Conservation (phyloP, 2,888 invertebrate genomes). For the Netelia inedita region DNA sequence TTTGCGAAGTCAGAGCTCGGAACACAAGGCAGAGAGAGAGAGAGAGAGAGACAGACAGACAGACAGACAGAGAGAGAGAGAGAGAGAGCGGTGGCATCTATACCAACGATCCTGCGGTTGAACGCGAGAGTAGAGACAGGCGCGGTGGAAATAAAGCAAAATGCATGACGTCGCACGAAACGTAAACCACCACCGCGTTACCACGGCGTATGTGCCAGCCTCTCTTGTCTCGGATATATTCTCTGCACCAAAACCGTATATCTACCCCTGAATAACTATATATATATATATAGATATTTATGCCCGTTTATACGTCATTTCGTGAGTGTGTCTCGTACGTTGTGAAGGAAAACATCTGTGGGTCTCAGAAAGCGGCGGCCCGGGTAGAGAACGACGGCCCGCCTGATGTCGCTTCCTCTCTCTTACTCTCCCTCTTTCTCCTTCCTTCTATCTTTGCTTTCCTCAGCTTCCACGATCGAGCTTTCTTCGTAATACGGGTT, state of each 20-base stretch:
- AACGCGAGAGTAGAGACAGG: constrained; percentile 10
- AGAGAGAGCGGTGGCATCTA: neutral
- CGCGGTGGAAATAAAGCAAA: constrained; percentile 61
- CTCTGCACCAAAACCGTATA: neutral
- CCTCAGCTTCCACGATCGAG: constrained; percentile 48
- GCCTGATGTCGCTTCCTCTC: constrained; percentile 1
- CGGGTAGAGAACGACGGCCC: constrained; percentile 16
- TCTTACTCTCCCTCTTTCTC: constrained; percentile 11
- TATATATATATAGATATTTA: constrained; percentile 16
- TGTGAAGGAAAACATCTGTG: constrained; percentile 68
- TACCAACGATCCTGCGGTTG: neutral
- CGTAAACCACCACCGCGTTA: constrained; percentile 59
- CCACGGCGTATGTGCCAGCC: constrained; percentile 26
- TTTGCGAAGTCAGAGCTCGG: constrained; percentile 31
- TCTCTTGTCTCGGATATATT: constrained; percentile 25
- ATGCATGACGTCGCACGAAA: constrained; percentile 53
- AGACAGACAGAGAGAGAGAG: constrained; percentile 8
- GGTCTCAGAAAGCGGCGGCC: constrained; percentile 39
- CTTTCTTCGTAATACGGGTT: constrained; percentile 44
- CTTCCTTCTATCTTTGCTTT: constrained; percentile 42
- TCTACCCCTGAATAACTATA: neutral
- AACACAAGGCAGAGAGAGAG: constrained; percentile 9
- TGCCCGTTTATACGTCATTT: constrained; percentile 22
- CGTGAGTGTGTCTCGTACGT: constrained; percentile 52
- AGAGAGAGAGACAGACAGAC: neutral